Conservation (phyloP, 2,888 invertebrate species). For the Iphiclides podalirius region DNA sequence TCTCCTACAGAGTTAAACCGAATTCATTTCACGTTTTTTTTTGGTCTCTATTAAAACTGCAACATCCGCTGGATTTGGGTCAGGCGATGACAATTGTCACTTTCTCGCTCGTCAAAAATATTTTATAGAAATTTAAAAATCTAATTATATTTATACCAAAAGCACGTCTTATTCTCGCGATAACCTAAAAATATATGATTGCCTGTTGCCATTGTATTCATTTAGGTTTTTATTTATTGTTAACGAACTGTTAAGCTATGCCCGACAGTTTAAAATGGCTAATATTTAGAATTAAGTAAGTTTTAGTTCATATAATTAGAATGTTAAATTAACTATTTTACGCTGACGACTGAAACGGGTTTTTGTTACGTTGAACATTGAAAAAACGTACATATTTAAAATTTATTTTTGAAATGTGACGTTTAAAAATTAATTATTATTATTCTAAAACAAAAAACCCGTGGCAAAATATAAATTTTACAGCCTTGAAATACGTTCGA, state of each 20-base stretch:
- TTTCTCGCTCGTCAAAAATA: too few species aligned
- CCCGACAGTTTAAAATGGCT: too few species aligned
- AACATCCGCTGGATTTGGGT: constrained; percentile 74
- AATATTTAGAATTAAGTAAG: too few species aligned
- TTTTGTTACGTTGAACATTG: neutral
- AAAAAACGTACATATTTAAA: neutral
- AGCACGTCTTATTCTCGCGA: too few species aligned
- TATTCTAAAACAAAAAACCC: constrained; percentile 1
- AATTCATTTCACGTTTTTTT: constrained; percentile 63
- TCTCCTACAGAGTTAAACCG: constrained; percentile 51
- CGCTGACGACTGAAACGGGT: neutral
- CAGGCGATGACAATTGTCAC: constrained; percentile 60
- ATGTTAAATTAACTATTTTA: too few species aligned
- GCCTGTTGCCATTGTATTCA: too few species aligned
- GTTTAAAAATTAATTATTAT: neutral
- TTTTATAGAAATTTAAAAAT: too few species aligned
- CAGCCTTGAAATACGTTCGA: neutral
- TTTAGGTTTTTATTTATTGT: too few species aligned
- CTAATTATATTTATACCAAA: neutral
- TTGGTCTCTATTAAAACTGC: constrained; percentile 48
- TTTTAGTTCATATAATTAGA: too few species aligned
- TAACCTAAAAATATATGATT: too few species aligned
- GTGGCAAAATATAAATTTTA: neutral
- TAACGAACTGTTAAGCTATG: too few species aligned
- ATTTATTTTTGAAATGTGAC: neutral